Percentiles rank a stretch among this genome's conserved stretches.
phyloP scores from a whole-genome alignment of 2,888 invertebrate species.

The Plemyria rubiginata region DNA sequence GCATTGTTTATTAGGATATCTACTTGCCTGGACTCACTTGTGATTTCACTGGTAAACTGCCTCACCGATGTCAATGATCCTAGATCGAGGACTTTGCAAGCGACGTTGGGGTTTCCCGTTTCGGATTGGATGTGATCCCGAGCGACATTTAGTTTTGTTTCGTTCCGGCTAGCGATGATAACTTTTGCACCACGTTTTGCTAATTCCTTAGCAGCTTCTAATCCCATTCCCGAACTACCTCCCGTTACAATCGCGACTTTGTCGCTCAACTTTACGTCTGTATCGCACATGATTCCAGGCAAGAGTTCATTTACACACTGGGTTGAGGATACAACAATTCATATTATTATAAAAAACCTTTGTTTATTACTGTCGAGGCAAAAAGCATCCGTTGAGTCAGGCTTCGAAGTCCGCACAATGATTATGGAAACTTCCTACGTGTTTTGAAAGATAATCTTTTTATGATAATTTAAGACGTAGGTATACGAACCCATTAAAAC shows the following conservation, averaged over 20 bases:
- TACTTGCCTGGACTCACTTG: conserved; percentile 62
- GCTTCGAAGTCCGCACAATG: conserved; percentile 23
- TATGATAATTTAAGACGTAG: conserved; percentile 17
- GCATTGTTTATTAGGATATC: conserved; percentile 86
- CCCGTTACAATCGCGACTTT: conserved; percentile 75
- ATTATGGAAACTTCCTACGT: conserved; percentile 22
- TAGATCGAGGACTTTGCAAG: conserved; percentile 69
- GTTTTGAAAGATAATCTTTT: conserved; percentile 23
- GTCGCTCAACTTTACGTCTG: conserved; percentile 58
- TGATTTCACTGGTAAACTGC: conserved; percentile 79
- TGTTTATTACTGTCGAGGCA: conserved; percentile 44
- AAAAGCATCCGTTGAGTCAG: conserved; percentile 40
- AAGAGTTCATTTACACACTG: conserved; percentile 32
- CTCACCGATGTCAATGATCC: conserved; percentile 78
- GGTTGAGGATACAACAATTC: conserved; percentile 41
- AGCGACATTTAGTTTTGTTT: conserved; percentile 70
- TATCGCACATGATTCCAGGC: conserved; percentile 53
- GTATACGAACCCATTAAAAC: not conserved
- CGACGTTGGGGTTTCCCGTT: conserved; percentile 64
- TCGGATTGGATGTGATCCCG: conserved; percentile 58
- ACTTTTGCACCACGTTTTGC: conserved; percentile 78
- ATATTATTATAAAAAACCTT: conserved; percentile 30
- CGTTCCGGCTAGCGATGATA: conserved; percentile 80
- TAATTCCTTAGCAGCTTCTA: conserved; percentile 74
- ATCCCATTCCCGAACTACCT: conserved; percentile 72